These are phyloP conservation scores for Hippoglossus stenolepis DNA, from an alignment of 2,113 vertebrate genomes.

Conservation along the genomic window DNA sequence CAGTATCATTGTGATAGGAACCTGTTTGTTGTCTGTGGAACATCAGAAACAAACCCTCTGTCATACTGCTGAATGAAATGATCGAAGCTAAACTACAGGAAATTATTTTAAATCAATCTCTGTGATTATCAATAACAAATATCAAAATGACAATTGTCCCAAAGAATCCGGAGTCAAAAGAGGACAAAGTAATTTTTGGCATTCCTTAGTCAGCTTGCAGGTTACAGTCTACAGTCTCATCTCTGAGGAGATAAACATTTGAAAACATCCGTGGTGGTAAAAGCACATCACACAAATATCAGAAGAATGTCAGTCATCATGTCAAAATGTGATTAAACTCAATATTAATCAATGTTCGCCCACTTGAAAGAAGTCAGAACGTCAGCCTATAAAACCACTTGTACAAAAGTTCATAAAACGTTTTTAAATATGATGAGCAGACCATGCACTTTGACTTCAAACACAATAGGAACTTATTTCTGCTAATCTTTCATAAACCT, in stretches of 20 bases:
- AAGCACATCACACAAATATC: slow-evolving; percentile 34
- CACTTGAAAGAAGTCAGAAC: slow-evolving; percentile 20
- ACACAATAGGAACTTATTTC: slow-evolving; percentile 31
- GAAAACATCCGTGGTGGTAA: slow-evolving; percentile 13
- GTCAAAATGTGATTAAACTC: slow-evolving; percentile 41
- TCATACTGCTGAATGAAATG: not conserved
- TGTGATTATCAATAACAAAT: slow-evolving; percentile 44
- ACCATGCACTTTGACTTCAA: slow-evolving; percentile 67
- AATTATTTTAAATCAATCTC: slow-evolving; percentile 8
- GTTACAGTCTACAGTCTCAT: not conserved
- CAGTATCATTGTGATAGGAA: slow-evolving; percentile 9
- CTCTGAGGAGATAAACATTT: slow-evolving; percentile 18
- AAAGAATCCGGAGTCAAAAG: not conserved
- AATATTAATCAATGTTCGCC: slow-evolving; percentile 35
- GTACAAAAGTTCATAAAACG: slow-evolving; percentile 63
- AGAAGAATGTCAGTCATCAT: slow-evolving; percentile 31
- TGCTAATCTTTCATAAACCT: slow-evolving; percentile 36
- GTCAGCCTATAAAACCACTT: slow-evolving; percentile 61
- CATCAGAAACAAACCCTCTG: not conserved
- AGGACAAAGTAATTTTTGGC: not conserved
- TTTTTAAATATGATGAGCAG: slow-evolving; percentile 53
- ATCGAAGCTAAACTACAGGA: not conserved
- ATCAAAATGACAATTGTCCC: slow-evolving; percentile 62
- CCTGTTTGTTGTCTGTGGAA: not conserved
- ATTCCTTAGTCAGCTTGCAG: slow-evolving; percentile 13